phyloP scores from a whole-genome alignment of 2,797 vertebrate species.

The Eupleurogrammus muticus region DNA sequence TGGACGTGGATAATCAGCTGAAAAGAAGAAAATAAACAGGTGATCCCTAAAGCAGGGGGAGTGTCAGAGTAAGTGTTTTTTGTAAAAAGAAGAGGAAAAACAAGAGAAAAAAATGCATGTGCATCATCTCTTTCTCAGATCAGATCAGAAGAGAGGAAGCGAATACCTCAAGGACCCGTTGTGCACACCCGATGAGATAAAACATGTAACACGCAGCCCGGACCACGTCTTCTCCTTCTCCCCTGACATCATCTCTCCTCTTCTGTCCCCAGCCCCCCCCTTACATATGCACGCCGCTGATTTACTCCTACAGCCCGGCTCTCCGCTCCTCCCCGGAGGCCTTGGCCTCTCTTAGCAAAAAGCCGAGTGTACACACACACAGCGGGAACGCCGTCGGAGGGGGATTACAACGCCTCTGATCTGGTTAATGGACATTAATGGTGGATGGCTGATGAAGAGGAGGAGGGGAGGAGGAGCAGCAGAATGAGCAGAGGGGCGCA shows the following conservation, averaged over 20 bases:
- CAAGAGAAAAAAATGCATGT: too few relatives aligned
- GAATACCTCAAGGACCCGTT: background rate
- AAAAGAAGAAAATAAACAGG: background rate
- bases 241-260: background rate
- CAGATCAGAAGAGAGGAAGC: background rate
- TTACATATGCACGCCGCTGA: slow-evolving; percentile 41
- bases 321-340: slow-evolving; percentile 30
- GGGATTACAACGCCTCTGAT: slow-evolving; percentile 67
- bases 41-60: background rate
- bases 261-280: slow-evolving; percentile 1
- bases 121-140: slow-evolving; percentile 17
- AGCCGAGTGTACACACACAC: slow-evolving; percentile 37
- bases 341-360: slow-evolving; percentile 20
- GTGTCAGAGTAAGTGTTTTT: background rate
- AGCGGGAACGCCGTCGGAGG: slow-evolving; percentile 51
- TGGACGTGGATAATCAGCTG: background rate
- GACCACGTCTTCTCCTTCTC: slow-evolving; percentile 15
- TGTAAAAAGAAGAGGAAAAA: too few relatives aligned
- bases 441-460: slow-evolving; percentile 54
- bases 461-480: background rate
- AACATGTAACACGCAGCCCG: background rate
- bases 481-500: slow-evolving; percentile 1
- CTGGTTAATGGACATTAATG: slow-evolving; percentile 72
- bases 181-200: slow-evolving; percentile 8
- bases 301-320: slow-evolving; percentile 23